phyloP scores from a whole-genome alignment of 2,888 invertebrate species.

The Leptinotarsa haldemani region DNA sequence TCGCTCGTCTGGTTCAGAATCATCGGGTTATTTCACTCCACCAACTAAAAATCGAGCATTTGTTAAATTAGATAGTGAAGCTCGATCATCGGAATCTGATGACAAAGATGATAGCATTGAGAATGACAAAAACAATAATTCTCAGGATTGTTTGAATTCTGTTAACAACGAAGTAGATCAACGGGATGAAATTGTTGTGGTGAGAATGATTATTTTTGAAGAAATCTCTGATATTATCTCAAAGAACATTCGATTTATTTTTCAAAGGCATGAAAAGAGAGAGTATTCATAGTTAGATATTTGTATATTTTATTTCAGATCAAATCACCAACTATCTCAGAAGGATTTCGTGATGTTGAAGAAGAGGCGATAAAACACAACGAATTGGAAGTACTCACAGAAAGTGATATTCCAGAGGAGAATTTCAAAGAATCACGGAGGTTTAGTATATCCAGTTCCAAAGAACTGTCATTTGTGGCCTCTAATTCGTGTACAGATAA shows the following conservation, averaged over 20 bases:
- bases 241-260: conserved; percentile 4
- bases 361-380: conserved; percentile 20
- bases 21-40: conserved; percentile 65
- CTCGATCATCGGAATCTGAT: conserved; percentile 40
- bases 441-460: conserved; percentile 39
- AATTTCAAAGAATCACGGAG: background rate
- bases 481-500: no score
- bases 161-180: conserved; percentile 12
- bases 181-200: conserved; percentile 21
- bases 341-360: conserved; percentile 29
- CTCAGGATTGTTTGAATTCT: conserved; percentile 24
- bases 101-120: conserved; percentile 33
- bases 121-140: conserved; percentile 43
- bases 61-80: conserved; percentile 51
- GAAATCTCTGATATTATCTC: background rate
- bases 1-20: conserved; percentile 63
- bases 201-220: conserved; percentile 1
- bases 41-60: conserved; percentile 59
- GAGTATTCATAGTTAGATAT: no score
- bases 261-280: no score
- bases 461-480: conserved; percentile 28
- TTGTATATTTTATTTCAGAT: conserved; percentile 17
- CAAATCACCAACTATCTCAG: conserved; percentile 37
- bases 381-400: background rate
- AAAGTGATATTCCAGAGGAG: background rate